Evolutionary conservation across 2,797 vertebrate genomes (phyloP), one percentile per base, ranked within the genome.

Genomic region (Pseudopleuronectes americanus): DNA sequence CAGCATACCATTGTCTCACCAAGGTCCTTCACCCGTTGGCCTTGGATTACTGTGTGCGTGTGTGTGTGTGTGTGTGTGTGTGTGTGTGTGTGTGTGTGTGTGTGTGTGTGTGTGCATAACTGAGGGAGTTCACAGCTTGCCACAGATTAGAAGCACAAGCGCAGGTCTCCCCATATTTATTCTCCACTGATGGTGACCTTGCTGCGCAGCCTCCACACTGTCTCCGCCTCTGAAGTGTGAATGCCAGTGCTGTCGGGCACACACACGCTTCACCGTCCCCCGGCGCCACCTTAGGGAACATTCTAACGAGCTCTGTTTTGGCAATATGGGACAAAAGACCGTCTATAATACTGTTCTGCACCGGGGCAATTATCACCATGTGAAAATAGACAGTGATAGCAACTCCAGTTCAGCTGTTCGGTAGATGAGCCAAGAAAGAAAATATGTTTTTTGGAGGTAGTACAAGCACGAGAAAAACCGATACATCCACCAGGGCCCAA

Each of bases 231-330:
- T 68, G 62, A 26, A 70, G 78, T 86, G 80, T 88, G 84, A 93
- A 92, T 91, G 87, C 85, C 93, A 91, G 63, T 3, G 53, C 87
- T 94, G 90, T 93, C 92, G 92, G 74, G 14, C 43, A 93, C 92
- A 71, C 49, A 45, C 66, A 59, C 57, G 63, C 56, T 73, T 80
- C 68, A 38, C 66, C 62, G 61, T 79, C 81, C 79, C 64, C 51
- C 22, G 56, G 80, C 63, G 17, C 48, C 41, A 85, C 87, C 81
- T 68, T 43, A 60, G 86, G 83, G 75, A 81, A 66, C 74, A 68
- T 85, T 87, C 84, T 92, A 93, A 93, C 87, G 84, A 93, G 85
- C 83, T 67, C 57, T 58, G 55, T 68, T 65, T 83, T 83, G 82
- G 69, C 69, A 80, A 88, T 85, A 83, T 64, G 67, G 75, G 77